A percentile compares a stretch with the other conserved stretches of the same genome.
Conservation (phyloP, 2,797 vertebrate genomes). For the Chrosomus eos region DNA sequence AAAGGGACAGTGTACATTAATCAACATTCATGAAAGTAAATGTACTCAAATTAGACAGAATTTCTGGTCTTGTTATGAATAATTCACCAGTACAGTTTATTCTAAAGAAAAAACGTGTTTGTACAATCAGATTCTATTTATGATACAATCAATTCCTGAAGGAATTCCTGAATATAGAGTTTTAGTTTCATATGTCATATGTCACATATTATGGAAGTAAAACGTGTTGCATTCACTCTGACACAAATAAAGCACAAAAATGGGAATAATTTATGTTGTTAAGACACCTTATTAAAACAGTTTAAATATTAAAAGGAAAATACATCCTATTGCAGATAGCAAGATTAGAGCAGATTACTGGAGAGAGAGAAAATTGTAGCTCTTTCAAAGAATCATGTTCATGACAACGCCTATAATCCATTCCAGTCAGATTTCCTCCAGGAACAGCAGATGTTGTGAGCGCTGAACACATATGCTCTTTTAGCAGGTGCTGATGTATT, state of each 20-base stretch:
- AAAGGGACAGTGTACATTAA: too few species aligned
- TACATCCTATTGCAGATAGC: background rate
- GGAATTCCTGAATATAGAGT: background rate
- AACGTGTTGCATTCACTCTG: background rate
- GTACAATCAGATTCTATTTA: background rate
- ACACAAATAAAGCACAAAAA: background rate
- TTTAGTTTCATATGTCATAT: background rate
- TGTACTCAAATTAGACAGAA: too few species aligned
- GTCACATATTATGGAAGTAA: background rate
- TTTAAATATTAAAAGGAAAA: background rate
- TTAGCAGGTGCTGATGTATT: constrained; percentile 54
- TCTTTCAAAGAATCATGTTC: background rate
- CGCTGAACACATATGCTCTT: constrained; percentile 21
- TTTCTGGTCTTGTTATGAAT: background rate
- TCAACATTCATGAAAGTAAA: too few species aligned
- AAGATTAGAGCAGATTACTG: background rate
- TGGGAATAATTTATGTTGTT: background rate
- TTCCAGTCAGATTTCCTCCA: constrained; percentile 18
- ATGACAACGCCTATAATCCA: background rate
- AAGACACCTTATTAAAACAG: background rate
- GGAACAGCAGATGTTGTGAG: constrained; percentile 34
- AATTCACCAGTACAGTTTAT: background rate
- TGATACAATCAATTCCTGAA: background rate
- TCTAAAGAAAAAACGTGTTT: background rate
- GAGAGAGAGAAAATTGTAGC: background rate